These are phyloP conservation scores for Drosophila monieri DNA, from an alignment of 2,888 invertebrate species.

Conservation along the genomic window DNA sequence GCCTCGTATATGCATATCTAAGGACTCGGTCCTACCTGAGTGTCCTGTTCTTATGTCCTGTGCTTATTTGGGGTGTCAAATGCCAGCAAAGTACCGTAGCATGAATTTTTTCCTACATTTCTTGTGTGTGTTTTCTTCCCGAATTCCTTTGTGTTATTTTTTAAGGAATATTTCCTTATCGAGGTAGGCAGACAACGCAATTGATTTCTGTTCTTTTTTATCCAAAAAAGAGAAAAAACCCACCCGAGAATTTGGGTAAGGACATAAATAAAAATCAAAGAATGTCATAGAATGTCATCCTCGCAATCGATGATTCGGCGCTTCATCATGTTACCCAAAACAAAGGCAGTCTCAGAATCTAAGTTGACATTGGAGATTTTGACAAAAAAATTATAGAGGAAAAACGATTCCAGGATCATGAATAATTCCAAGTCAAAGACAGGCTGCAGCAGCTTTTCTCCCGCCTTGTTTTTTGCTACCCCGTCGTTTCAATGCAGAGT, in stretches of 20 bases:
- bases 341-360: conserved; percentile 40
- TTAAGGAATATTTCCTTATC: conserved; percentile 61
- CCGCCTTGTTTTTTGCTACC: conserved; percentile 4
- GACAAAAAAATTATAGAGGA: conserved; percentile 36
- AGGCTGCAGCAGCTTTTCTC: conserved; percentile 28
- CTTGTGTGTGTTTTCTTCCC: conserved; percentile 31
- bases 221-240: conserved; percentile 56
- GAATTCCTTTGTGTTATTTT: conserved; percentile 62
- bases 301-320: conserved; percentile 46
- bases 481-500: conserved; percentile 3
- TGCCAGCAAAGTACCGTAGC: conserved; percentile 72
- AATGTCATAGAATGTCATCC: conserved; percentile 67
- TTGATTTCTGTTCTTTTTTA: conserved; percentile 76
- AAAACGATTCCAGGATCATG: conserved; percentile 49
- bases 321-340: conserved; percentile 74
- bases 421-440: conserved; percentile 40
- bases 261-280: conserved; percentile 66
- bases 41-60: conserved; percentile 53
- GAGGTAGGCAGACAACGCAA: conserved; percentile 64
- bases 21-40: conserved; percentile 62
- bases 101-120: conserved; percentile 21
- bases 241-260: conserved; percentile 39
- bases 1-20: conserved; percentile 62
- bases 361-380: conserved; percentile 48
- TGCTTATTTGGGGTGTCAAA: conserved; percentile 69